phyloP scores from a whole-genome alignment of 1,140 invertebrate species.

The Trichogramma pretiosum region DNA sequence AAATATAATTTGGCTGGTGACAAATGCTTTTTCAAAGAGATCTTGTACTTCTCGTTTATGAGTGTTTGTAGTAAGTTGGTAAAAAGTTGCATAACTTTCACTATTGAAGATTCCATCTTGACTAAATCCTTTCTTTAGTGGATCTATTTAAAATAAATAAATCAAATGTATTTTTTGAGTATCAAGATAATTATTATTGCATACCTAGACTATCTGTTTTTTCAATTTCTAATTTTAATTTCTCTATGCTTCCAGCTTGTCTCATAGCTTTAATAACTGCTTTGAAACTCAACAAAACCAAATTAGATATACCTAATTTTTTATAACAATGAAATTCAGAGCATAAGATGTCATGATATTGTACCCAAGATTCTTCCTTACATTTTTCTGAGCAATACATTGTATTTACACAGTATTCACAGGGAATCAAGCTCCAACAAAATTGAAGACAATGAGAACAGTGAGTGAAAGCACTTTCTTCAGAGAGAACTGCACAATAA shows the following conservation, averaged over 20 bases:
- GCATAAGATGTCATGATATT: conserved; percentile 71
- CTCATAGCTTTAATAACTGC: conserved; percentile 50
- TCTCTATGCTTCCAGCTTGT: conserved; percentile 42
- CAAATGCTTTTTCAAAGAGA: conserved; percentile 63
- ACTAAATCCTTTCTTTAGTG: conserved; percentile 34
- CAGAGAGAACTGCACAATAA: conserved; percentile 57
- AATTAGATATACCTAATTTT: conserved; percentile 58
- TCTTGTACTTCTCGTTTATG: conserved; percentile 58
- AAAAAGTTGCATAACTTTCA: conserved; percentile 49
- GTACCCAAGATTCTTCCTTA: conserved; percentile 47
- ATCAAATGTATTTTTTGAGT: background rate
- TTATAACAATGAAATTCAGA: conserved; percentile 49
- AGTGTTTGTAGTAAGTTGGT: conserved; percentile 65
- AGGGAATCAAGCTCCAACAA: conserved; percentile 53
- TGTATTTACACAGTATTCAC: conserved; percentile 52
- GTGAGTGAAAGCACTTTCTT: conserved; percentile 49
- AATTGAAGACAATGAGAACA: conserved; percentile 68
- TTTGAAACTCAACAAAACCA: conserved; percentile 56
- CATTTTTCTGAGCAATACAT: conserved; percentile 68
- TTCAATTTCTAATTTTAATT: conserved; percentile 38
- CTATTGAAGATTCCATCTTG: conserved; percentile 41
- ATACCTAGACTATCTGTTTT: conserved; percentile 19
- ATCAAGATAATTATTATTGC: background rate
- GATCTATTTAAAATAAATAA: conserved; percentile 28
- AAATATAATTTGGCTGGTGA: conserved; percentile 58